Evolutionary conservation across 1,140 invertebrate genomes (phyloP).

Genomic region (Lordiphosa clarofinis): DNA sequence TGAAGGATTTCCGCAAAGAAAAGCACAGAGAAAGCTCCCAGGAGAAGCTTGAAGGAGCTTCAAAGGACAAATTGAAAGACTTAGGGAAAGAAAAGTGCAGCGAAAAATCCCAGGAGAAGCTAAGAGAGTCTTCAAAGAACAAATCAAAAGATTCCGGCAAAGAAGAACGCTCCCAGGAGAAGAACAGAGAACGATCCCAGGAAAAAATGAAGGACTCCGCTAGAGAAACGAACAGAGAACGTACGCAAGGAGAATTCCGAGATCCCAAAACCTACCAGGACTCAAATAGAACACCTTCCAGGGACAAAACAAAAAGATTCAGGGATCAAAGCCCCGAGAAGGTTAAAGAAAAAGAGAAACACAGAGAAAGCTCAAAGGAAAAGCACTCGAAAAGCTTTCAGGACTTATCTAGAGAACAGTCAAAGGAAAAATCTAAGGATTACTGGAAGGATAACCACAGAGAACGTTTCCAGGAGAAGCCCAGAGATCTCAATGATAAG

Average conservation of each 20-base stretch:
- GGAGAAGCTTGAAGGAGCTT: no score
- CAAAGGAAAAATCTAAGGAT: slow-evolving; percentile 9
- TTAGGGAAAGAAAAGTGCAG: background rate
- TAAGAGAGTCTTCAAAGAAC: background rate
- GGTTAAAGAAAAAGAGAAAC: background rate
- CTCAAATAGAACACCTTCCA: no score
- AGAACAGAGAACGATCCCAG: no score
- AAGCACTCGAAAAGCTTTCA: slow-evolving; percentile 5
- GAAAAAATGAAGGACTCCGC: no score
- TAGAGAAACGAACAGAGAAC: no score
- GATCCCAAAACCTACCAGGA: no score
- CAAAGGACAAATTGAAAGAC: slow-evolving; percentile 1
- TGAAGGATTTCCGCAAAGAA: no score
- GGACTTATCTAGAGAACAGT: background rate
- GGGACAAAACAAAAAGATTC: background rate
- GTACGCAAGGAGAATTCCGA: no score
- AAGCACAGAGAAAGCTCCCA: no score
- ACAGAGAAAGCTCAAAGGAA: background rate
- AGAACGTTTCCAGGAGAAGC: background rate
- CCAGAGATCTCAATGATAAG: no score
- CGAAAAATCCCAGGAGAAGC: slow-evolving; percentile 3
- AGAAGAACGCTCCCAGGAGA: background rate
- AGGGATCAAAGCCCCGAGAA: slow-evolving; percentile 3
- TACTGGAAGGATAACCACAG: background rate
- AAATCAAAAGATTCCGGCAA: background rate